Evolutionary conservation across 2,797 vertebrate genomes (phyloP).

Genomic region (Rhincodon typus): DNA sequence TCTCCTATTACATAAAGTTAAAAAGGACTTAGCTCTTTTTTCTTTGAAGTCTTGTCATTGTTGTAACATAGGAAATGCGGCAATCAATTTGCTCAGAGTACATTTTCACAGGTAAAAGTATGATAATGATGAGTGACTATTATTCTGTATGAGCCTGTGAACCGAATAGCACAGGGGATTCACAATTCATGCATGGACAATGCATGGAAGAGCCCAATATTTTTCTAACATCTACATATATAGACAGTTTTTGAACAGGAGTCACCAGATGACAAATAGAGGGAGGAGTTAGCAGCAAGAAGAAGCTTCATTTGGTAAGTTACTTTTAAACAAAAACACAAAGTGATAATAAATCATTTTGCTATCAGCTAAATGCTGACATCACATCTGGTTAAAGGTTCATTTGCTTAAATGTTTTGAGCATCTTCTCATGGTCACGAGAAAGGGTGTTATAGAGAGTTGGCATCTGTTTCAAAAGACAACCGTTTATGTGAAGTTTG

Average conservation of each 20-base stretch:
- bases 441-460: background rate
- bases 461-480: background rate
- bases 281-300: background rate
- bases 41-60: no score
- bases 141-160: background rate
- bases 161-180: background rate
- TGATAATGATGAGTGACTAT: no score
- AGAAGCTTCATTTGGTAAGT: background rate
- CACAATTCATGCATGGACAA: background rate
- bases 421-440: no score
- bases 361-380: background rate
- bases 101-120: background rate
- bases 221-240: background rate
- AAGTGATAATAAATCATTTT: background rate
- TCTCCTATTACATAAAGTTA: background rate
- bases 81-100: no score
- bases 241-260: background rate
- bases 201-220: background rate
- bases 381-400: background rate
- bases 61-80: no score
- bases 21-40: background rate
- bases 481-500: background rate
- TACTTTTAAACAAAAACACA: background rate
- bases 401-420: background rate
- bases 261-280: background rate